Evolutionary conservation across 2,797 vertebrate species (phyloP).

Genomic region (Hydrocynus forskahlii): DNA sequence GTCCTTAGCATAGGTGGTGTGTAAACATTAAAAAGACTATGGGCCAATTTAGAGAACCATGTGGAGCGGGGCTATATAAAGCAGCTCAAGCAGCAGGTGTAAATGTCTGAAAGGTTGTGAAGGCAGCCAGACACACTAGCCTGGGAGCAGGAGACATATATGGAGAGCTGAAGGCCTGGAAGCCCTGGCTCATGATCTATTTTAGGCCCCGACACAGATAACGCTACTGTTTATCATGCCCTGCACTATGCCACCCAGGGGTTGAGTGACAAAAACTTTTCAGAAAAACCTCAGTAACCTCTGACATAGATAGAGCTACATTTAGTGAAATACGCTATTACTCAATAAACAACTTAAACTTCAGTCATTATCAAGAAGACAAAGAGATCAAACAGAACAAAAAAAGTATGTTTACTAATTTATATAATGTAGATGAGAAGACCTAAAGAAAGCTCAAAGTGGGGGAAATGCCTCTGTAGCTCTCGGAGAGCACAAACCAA

Average conservation of each 20-base stretch:
- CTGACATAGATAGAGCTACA: neutral
- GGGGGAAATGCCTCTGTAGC: neutral
- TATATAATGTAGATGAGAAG: neutral
- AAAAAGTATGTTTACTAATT: no score
- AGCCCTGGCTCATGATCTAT: constrained; percentile 82
- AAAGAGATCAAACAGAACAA: neutral
- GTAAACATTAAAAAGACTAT: constrained; percentile 46
- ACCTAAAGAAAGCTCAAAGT: neutral
- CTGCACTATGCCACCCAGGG: constrained; percentile 68
- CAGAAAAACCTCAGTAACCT: constrained; percentile 16
- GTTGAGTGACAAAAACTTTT: constrained; percentile 64
- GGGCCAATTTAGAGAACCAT: constrained; percentile 36
- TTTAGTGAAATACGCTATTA: neutral
- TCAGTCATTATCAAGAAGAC: neutral
- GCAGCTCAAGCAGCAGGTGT: constrained; percentile 70
- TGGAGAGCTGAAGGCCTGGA: constrained; percentile 74
- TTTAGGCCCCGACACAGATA: constrained; percentile 85
- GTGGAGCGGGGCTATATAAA: constrained; percentile 53
- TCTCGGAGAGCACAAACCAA: neutral
- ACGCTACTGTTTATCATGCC: constrained; percentile 87
- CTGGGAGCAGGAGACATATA: constrained; percentile 80
- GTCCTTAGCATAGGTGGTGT: constrained; percentile 31
- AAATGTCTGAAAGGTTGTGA: constrained; percentile 64
- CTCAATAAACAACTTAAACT: neutral
- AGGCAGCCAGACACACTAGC: constrained; percentile 51